Conservation (phyloP, 2,888 invertebrate species). For the Chaetogeoica ovagalla region DNA sequence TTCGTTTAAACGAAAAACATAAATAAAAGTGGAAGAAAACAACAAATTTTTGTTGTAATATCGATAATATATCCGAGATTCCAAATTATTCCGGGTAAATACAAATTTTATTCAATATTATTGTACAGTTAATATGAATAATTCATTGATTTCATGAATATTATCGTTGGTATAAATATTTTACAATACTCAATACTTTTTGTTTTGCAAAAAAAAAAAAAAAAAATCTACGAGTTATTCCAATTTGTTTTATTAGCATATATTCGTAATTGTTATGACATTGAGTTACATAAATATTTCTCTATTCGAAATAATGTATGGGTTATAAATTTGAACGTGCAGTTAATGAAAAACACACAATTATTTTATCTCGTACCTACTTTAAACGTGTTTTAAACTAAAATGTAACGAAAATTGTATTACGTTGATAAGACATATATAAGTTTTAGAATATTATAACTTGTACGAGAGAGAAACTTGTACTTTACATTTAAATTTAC, state of each 20-base stretch:
- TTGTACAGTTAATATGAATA: background rate
- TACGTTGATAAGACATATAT: background rate
- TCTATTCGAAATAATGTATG: too few relatives aligned
- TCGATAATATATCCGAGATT: background rate
- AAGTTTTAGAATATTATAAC: background rate
- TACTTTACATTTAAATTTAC: too few relatives aligned
- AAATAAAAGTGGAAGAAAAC: background rate
- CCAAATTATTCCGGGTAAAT: background rate
- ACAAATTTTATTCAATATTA: conserved; percentile 4
- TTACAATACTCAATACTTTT: too few relatives aligned
- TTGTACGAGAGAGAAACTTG: background rate
- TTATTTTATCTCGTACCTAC: too few relatives aligned
- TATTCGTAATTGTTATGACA: too few relatives aligned
- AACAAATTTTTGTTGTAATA: background rate
- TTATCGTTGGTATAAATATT: background rate
- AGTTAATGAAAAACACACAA: too few relatives aligned
- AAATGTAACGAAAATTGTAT: background rate
- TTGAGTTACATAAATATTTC: too few relatives aligned
- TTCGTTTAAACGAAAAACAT: background rate
- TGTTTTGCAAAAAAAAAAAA: background rate
- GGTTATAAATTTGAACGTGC: too few relatives aligned
- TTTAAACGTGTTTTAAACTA: background rate
- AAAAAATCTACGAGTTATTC: too few relatives aligned
- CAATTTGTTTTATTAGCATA: too few relatives aligned
- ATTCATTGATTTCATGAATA: background rate